Evolutionary conservation across 2,113 vertebrate species (phyloP).

Genomic region (Hirundichthys speculiger): DNA sequence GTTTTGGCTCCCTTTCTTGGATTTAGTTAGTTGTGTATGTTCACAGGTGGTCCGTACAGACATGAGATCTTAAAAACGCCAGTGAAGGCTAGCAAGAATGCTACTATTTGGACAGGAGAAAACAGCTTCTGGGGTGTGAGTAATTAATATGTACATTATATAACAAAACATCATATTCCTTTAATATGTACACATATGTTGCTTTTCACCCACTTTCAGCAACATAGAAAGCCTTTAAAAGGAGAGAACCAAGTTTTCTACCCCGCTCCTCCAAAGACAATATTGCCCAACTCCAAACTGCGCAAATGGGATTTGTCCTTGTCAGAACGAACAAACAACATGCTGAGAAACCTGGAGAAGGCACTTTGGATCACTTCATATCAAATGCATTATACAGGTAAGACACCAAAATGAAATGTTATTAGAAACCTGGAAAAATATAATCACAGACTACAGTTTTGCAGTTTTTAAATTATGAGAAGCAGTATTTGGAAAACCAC

Average conservation of each 20-base stretch:
- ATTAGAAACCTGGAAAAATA: background rate
- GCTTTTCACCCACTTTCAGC: background rate
- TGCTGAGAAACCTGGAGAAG: slow-evolving; percentile 79
- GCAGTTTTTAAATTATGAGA: background rate
- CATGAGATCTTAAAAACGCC: slow-evolving; percentile 75
- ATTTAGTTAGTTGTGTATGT: background rate
- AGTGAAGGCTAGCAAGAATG: slow-evolving; percentile 66
- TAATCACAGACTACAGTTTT: background rate
- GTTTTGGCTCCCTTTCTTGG: background rate
- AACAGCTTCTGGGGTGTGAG: slow-evolving; percentile 77
- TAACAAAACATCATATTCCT: too few species aligned
- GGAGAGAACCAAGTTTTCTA: slow-evolving; percentile 73
- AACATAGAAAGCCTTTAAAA: slow-evolving; percentile 73
- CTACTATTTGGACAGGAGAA: slow-evolving; percentile 75
- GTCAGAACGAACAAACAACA: slow-evolving; percentile 76
- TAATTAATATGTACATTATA: slow-evolving; percentile 13
- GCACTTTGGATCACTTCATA: slow-evolving; percentile 81
- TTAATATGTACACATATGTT: background rate
- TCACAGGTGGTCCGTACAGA: slow-evolving; percentile 80
- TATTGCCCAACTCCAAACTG: slow-evolving; percentile 69
- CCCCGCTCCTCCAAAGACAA: slow-evolving; percentile 72
- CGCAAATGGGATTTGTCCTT: slow-evolving; percentile 65
- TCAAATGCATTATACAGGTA: slow-evolving; percentile 81
- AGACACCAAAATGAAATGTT: background rate
- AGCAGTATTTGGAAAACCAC: background rate